phyloP scores from a whole-genome alignment of 2,888 invertebrate species.

The Tachina fera region DNA sequence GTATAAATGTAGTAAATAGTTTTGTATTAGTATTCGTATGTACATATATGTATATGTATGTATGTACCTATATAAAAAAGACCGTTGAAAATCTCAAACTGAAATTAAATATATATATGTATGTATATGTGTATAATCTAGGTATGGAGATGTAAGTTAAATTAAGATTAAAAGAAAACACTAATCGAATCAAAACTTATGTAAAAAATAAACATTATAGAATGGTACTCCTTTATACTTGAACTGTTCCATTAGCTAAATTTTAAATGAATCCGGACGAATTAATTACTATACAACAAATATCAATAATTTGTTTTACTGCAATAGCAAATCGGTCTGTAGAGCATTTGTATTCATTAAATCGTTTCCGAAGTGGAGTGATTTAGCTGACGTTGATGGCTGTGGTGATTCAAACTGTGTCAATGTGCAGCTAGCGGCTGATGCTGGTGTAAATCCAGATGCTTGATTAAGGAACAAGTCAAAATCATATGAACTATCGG shows the following conservation, averaged over 20 bases:
- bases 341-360: conserved; percentile 78
- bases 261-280: conserved; percentile 16
- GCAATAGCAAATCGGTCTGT: conserved; percentile 79
- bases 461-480: conserved; percentile 79
- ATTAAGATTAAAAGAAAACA: background rate
- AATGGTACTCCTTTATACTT: conserved; percentile 35
- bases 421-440: conserved; percentile 6
- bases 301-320: conserved; percentile 68
- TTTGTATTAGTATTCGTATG: background rate
- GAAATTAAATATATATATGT: background rate
- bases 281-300: conserved; percentile 11
- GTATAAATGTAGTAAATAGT: conserved; percentile 7
- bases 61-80: background rate
- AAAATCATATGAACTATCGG: conserved; percentile 77
- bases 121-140: too few relatives aligned
- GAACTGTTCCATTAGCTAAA: conserved; percentile 37
- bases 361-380: conserved; percentile 76
- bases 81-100: background rate
- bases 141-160: background rate
- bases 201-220: conserved; percentile 24
- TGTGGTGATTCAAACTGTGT: conserved; percentile 32
- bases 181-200: conserved; percentile 7
- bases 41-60: too few relatives aligned
- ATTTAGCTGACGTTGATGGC: conserved; percentile 66
- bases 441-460: conserved; percentile 14